phyloP scores from a whole-genome alignment of 2,888 invertebrate genomes.

The Lepas anatifera region DNA sequence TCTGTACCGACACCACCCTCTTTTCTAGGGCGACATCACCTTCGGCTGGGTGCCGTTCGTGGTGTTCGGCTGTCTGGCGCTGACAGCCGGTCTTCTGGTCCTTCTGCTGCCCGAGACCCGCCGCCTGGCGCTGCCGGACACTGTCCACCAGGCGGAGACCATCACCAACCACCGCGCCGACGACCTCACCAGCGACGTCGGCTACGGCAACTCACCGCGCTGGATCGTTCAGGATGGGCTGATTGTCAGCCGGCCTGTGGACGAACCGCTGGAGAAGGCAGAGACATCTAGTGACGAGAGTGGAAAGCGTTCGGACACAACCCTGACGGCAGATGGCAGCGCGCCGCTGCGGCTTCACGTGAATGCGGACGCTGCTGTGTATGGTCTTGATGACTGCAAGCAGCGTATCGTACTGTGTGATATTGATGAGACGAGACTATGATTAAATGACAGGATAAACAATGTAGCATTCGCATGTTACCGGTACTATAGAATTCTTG shows the following conservation, averaged over 20 bases:
- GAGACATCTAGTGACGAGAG: neutral
- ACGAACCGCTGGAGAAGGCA: neutral
- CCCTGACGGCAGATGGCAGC: neutral
- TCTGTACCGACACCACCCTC: no score
- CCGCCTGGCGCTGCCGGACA: conserved; percentile 50
- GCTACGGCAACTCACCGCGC: conserved; percentile 22
- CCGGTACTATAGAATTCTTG: no score
- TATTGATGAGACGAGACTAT: neutral
- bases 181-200: conserved; percentile 17
- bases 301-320: neutral
- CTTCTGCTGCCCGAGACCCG: conserved; percentile 56
- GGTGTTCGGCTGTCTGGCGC: conserved; percentile 41
- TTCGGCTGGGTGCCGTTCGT: conserved; percentile 43
- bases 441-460: no score
- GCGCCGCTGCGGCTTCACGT: neutral
- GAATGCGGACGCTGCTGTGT: neutral
- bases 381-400: neutral
- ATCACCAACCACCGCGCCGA: neutral
- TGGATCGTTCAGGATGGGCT: conserved; percentile 21
- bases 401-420: neutral
- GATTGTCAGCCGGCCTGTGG: conserved; percentile 18
- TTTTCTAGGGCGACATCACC: neutral
- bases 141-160: conserved; percentile 52
- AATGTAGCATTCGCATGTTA: no score
- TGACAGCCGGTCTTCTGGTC: conserved; percentile 47